Percentiles rank a stretch among this genome's conserved stretches.
Evolutionary conservation across 2,113 vertebrate species (phyloP).

Genomic region (Nematolebias whitei): DNA sequence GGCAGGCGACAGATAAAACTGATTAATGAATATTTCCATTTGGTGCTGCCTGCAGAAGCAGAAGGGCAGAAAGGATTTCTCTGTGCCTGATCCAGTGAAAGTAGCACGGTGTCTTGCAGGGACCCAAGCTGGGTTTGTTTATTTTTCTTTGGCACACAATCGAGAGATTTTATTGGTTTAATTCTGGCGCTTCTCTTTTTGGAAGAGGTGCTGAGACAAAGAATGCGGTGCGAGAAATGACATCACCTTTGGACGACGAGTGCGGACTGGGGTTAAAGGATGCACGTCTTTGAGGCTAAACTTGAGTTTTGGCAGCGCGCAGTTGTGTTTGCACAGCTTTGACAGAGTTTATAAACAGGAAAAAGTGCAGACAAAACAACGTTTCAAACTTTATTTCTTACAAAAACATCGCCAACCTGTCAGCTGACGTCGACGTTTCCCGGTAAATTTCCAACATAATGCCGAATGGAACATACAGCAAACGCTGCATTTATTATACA

Average conservation of each 20-base stretch:
- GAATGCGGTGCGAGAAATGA: constrained; percentile 68
- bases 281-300: constrained; percentile 41
- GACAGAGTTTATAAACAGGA: constrained; percentile 59
- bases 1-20: constrained; percentile 58
- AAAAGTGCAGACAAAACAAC: constrained; percentile 62
- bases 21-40: constrained; percentile 69
- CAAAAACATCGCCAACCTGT: constrained; percentile 52
- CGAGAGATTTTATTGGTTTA: constrained; percentile 62
- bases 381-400: constrained; percentile 74
- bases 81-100: constrained; percentile 30
- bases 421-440: constrained; percentile 45
- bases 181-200: constrained; percentile 43
- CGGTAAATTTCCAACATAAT: constrained; percentile 35
- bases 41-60: constrained; percentile 26
- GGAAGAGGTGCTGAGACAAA: constrained; percentile 67
- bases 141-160: constrained; percentile 60
- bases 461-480: constrained; percentile 43
- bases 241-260: constrained; percentile 72
- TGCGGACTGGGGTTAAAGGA: constrained; percentile 52
- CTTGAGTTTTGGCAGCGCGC: constrained; percentile 34
- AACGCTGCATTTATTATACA: constrained; percentile 62
- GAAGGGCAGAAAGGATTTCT: constrained; percentile 7
- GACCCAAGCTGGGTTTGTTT: constrained; percentile 31
- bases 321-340: constrained; percentile 56
- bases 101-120: constrained; percentile 19